These are phyloP conservation scores for Sakesphorus luctuosus DNA, from an alignment of 2,113 vertebrate species.

Conservation along the genomic window DNA sequence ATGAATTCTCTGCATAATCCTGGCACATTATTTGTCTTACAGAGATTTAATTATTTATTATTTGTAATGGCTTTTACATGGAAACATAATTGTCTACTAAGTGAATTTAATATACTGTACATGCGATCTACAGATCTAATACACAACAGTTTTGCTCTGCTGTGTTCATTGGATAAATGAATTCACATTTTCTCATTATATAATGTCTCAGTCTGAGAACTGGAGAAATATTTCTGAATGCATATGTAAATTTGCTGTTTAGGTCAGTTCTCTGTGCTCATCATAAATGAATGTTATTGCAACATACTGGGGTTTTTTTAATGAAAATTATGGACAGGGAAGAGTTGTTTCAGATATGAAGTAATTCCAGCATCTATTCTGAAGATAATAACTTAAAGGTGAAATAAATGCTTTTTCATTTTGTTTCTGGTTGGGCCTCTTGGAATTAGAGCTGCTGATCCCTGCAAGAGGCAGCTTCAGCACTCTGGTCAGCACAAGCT, in stretches of 20 bases:
- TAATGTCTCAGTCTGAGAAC: not conserved
- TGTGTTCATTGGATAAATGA: not conserved
- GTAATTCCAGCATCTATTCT: not conserved
- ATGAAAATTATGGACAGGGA: not conserved
- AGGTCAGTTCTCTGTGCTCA: not conserved
- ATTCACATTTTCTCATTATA: not conserved
- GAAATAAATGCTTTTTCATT: not conserved
- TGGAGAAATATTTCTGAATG: not conserved
- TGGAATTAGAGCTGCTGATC: not conserved
- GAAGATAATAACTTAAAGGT: not conserved
- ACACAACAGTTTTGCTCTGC: not conserved
- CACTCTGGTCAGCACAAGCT: not conserved
- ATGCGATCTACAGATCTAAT: not conserved
- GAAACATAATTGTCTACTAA: not conserved
- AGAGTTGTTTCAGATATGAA: not conserved
- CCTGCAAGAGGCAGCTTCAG: too few relatives aligned
- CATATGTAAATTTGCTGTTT: not conserved
- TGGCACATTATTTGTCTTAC: constrained; percentile 12
- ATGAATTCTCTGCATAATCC: constrained; percentile 25
- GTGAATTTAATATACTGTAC: not conserved
- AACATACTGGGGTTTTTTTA: not conserved
- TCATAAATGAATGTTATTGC: not conserved
- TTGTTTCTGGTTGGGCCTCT: not conserved
- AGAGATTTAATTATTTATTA: constrained; percentile 42
- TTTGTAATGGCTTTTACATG: constrained; percentile 21